Evolutionary conservation across 1,140 invertebrate species (phyloP).

Genomic region (Achroia grisella): DNA sequence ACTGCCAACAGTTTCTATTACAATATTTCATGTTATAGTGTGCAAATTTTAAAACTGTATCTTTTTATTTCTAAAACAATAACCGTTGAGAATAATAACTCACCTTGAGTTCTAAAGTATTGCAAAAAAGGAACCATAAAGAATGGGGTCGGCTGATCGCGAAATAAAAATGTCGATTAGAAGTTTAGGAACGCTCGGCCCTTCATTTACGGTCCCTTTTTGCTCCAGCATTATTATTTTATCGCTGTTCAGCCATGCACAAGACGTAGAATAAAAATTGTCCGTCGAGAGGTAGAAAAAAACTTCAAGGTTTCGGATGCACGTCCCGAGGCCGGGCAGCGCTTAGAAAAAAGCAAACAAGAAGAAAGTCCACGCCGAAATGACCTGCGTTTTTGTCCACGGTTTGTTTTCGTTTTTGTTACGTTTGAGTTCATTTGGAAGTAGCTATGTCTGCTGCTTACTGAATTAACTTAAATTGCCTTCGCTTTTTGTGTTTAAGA

Average conservation of each 20-base stretch:
- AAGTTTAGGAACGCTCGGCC: constrained; percentile 52
- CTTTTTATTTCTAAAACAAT: constrained; percentile 21
- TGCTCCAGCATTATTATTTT: constrained; percentile 54
- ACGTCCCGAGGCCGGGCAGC: constrained; percentile 47
- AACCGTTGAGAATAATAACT: constrained; percentile 17
- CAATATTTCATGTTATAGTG: constrained; percentile 16
- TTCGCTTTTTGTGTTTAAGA: constrained; percentile 54
- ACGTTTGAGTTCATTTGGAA: constrained; percentile 71
- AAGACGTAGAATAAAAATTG: constrained; percentile 43
- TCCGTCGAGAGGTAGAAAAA: constrained; percentile 25
- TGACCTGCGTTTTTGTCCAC: constrained; percentile 71
- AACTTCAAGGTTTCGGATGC: constrained; percentile 57
- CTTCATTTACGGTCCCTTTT: constrained; percentile 42
- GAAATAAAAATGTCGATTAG: constrained; percentile 58
- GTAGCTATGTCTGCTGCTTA: constrained; percentile 69
- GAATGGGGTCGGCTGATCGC: constrained; percentile 32
- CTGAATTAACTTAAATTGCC: constrained; percentile 71
- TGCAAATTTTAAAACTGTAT: constrained; percentile 13
- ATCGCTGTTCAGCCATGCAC: constrained; percentile 51
- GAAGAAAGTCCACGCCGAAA: constrained; percentile 57
- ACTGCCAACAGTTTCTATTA: constrained; percentile 13
- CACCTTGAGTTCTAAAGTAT: constrained; percentile 40
- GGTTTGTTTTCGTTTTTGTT: constrained; percentile 72
- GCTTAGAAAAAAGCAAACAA: constrained; percentile 67
- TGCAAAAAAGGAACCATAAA: constrained; percentile 45